A percentile compares a stretch with the other conserved stretches of the same genome.
phyloP scores from a whole-genome alignment of 2,888 invertebrate species.

The Pandemis heparana region DNA sequence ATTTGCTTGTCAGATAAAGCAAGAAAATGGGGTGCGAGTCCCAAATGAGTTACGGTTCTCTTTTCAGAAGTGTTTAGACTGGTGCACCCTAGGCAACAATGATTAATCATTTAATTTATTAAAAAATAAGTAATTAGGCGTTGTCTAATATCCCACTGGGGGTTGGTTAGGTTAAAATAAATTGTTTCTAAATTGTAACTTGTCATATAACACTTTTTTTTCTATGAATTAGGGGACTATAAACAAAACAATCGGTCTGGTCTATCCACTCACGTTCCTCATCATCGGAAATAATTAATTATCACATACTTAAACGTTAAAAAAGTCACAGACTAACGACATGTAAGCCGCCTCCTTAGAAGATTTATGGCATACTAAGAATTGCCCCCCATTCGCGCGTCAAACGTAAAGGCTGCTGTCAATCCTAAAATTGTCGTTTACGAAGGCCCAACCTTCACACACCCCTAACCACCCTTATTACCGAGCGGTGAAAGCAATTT shows the following conservation, averaged over 20 bases:
- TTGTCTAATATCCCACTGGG: too few species aligned
- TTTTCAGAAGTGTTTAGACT: too few species aligned
- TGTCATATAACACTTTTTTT: too few species aligned
- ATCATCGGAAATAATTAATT: conserved; percentile 17
- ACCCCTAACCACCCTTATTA: not conserved
- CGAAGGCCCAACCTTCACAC: conserved; percentile 47
- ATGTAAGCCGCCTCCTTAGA: conserved; percentile 50
- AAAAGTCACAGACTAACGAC: conserved; percentile 22
- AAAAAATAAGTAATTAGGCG: too few species aligned
- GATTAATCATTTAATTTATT: too few species aligned
- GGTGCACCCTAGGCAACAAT: too few species aligned
- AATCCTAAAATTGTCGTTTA: conserved; percentile 69
- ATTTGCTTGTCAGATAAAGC: too few species aligned
- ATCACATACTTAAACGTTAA: conserved; percentile 11
- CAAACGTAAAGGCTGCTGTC: conserved; percentile 75
- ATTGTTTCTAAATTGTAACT: too few species aligned
- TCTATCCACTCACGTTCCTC: not conserved
- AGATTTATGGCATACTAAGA: conserved; percentile 72
- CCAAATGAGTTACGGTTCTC: too few species aligned
- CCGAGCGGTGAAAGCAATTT: not conserved
- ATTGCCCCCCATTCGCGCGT: conserved; percentile 68
- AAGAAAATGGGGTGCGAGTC: too few species aligned
- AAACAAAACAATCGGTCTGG: not conserved
- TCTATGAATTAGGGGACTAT: too few species aligned
- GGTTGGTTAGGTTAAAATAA: too few species aligned